Conservation (phyloP, 1,140 invertebrate species). For the Drosophila parvula region DNA sequence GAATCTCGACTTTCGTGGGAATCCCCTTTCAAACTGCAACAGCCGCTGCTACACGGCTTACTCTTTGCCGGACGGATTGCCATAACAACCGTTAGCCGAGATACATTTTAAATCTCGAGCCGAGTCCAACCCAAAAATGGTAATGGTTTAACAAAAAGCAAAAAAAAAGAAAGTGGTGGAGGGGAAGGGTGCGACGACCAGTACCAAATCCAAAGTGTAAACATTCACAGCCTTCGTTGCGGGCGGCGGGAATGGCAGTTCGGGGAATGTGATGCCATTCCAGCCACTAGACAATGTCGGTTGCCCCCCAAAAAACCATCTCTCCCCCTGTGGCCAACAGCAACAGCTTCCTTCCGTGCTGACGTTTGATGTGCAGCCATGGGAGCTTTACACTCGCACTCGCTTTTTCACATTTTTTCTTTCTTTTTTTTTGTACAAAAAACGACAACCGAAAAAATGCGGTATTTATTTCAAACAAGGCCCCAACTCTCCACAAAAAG, state of each 20-base stretch:
- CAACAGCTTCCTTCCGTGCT: conserved; percentile 80
- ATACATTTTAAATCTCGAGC: conserved; percentile 68
- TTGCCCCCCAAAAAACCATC: conserved; percentile 3
- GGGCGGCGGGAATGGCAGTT: not conserved
- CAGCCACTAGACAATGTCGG: conserved; percentile 38
- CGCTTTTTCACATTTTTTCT: not conserved
- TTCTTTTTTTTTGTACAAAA: not conserved
- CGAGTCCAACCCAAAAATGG: conserved; percentile 37
- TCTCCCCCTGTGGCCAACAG: conserved; percentile 9
- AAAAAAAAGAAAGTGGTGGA: conserved; percentile 22
- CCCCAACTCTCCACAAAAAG: conserved; percentile 6
- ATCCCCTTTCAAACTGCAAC: conserved; percentile 45
- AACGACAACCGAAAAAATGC: conserved; percentile 48
- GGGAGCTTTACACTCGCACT: conserved; percentile 17
- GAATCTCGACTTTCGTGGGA: not conserved
- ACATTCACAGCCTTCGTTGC: conserved; percentile 75
- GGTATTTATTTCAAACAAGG: conserved; percentile 80
- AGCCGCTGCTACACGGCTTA: conserved; percentile 56
- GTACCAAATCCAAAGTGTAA: conserved; percentile 79
- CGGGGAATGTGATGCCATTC: not conserved
- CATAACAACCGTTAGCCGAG: conserved; percentile 78
- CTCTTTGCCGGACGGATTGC: conserved; percentile 42
- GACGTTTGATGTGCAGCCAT: conserved; percentile 77
- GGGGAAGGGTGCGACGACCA: conserved; percentile 59
- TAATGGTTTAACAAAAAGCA: conserved; percentile 32